Base-by-base conservation (phyloP, 2,113 vertebrate genomes). In the Galeopterus variegatus region DNA sequence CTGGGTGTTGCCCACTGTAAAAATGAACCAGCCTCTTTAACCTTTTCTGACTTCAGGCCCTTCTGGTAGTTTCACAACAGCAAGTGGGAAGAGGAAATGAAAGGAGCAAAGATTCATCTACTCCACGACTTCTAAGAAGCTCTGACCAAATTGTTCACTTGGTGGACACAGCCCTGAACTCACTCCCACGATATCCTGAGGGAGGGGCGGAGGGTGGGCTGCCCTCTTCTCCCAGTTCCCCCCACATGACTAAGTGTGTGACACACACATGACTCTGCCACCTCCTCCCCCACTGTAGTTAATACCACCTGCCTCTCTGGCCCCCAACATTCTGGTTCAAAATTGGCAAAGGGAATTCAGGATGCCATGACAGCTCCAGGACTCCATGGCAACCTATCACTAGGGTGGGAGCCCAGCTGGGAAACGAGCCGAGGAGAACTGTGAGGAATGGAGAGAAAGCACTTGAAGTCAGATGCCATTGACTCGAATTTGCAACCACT, bases 21-120 rank as follows among this genome's bases (percentile, higher is more conserved):
- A 72, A 19, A 56, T n/a, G 62, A 56, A 81, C 58, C 21, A 0
- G 24, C 50, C 60, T 21, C 62, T 77, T 33, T 21, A 54, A 58
- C 15, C 58, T 91, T 41, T 56, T 86, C 64, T 21, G 36, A 21
- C 8, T 31, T n/a, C 21, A 67, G 70, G 52, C 6, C 77, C 70
- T 87, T 90, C 69, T 33, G 83, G 41, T 15, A 36, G n/a, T 58
- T 93, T 92, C 87, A 65, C 2, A 41, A 1, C 31, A 28, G 28
- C 65, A 89, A 84, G 76, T 0, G 1, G 56, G 87, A 93, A 96
- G 94, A 94, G 88, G 72, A 97, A 97, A 80, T 58, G 83, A 96
- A 96, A 96, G 65, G 58, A 77, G 19, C 10, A 1, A 60, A 80
- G 58, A 65, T 18, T 56, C 33, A 45, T 13, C 54, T 28, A 48